Conservation (phyloP, 2,888 invertebrate species). For the Caenorhabditis sp. region DNA sequence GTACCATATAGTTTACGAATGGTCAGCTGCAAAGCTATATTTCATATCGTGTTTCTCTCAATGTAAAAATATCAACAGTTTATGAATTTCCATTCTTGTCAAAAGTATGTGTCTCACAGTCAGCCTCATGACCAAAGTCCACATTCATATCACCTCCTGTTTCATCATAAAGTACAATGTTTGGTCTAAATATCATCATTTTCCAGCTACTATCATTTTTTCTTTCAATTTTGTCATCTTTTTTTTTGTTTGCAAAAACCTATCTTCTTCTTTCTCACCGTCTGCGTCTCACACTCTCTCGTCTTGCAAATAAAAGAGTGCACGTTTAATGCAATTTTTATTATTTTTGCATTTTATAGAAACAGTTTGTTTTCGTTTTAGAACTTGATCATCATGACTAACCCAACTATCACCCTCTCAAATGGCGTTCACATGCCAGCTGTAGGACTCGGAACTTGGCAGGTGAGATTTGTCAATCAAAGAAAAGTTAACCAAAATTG, state of each 20-base stretch:
- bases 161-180: too few relatives aligned
- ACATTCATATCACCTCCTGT: too few relatives aligned
- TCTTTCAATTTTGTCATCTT: not conserved
- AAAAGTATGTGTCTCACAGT: too few relatives aligned
- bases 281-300: not conserved
- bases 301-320: not conserved
- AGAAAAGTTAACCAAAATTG: too few relatives aligned
- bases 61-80: too few relatives aligned
- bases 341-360: not conserved
- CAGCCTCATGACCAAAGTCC: too few relatives aligned
- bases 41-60: too few relatives aligned
- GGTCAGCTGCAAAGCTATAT: too few relatives aligned
- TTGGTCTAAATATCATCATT: not conserved
- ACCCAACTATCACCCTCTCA: constrained; percentile 48
- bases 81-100: too few relatives aligned
- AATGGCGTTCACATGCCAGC: constrained; percentile 61
- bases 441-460: constrained; percentile 62
- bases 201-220: not conserved
- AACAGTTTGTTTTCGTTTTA: not conserved
- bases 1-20: too few relatives aligned
- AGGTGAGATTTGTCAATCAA: too few relatives aligned
- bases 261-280: not conserved
- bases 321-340: too few relatives aligned
- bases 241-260: not conserved
- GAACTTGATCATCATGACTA: constrained; percentile 19